Evolutionary conservation across 35 echinoderm and acorn worm species (phyloP).

Genomic region (Apostichopus japonicus): DNA sequence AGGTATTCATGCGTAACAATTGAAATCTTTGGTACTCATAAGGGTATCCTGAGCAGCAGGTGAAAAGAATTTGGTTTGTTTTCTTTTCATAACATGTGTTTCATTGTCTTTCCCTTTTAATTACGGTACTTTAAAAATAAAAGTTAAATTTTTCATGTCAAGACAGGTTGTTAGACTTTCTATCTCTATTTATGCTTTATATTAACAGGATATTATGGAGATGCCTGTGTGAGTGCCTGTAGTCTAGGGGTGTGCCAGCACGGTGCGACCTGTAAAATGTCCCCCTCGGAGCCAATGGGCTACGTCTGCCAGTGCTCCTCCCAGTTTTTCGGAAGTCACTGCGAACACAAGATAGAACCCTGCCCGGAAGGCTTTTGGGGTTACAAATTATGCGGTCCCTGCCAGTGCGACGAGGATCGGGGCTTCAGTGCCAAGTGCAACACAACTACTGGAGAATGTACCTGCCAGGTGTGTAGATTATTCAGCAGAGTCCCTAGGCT

Average conservation of each 20-base stretch:
- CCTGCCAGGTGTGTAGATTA: conserved; percentile 73
- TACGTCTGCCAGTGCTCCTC: conserved; percentile 84
- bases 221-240: conserved; percentile 77
- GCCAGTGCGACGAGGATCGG: conserved; percentile 89
- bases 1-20: not conserved
- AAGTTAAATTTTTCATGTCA: too few species aligned
- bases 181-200: conserved; percentile 4
- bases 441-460: conserved; percentile 93
- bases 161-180: not conserved
- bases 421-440: conserved; percentile 85
- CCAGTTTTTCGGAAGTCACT: conserved; percentile 88
- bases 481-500: not conserved
- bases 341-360: conserved; percentile 77
- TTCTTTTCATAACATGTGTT: too few species aligned
- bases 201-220: conserved; percentile 79
- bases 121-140: too few species aligned
- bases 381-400: conserved; percentile 90
- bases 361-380: conserved; percentile 87
- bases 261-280: conserved; percentile 56
- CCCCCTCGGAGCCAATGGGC: conserved; percentile 22
- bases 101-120: too few species aligned
- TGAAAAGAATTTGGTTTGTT: too few species aligned
- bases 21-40: not conserved
- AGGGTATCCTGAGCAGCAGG: too few species aligned
- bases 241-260: conserved; percentile 83